Base-by-base conservation (phyloP, 2,113 vertebrate genomes). In the Falcunculus frontatus region DNA sequence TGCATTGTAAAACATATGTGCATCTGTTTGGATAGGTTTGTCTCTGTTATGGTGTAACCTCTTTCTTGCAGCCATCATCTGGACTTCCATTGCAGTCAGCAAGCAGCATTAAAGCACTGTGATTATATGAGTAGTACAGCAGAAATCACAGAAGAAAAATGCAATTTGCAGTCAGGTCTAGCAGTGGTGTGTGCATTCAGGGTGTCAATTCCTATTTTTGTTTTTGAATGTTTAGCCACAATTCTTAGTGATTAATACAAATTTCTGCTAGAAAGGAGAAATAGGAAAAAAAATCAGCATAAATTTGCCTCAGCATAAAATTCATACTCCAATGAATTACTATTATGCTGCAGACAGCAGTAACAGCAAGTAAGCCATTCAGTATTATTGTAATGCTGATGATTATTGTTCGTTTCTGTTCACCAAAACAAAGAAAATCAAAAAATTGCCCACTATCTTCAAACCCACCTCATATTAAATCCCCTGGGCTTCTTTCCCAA, bases 371-470 rank as follows among this genome's bases (percentile, higher is more conserved):
- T 39, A 90, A 90, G 73, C 2, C 2, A 88, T 67, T 84, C 55
- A 60, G 60, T 56, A 74, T 67, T 88, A 87, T 94, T 92, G 85
- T 57, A 69, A 88, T 80, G 79, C 57, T 95, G 91, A 95, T 95
- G 68, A 67, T 80, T 87, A 94, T 90, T 94, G 68, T 83, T 88
- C 16, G 0, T 92, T 95, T 92, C 68, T 92, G 72, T 62, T 92
- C 73, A 93, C 60, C 75, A 95, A 88, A 96, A 93, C 88, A 96
- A 96, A 96, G 84, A 79, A 85, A 85, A 95, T 87, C 0, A 70
- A 83, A 96, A 95, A 96, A 93, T 69, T 92, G 76, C 76, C 72
- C 3, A 1, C 55, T 86, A 72, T 79, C 79, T 75, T 92, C 85
- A 90, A 80, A 81, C 23, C 56, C 2, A 19, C 82, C 68, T 93